phyloP scores from a whole-genome alignment of 1,140 invertebrate species.

The Micrasema minimum region DNA sequence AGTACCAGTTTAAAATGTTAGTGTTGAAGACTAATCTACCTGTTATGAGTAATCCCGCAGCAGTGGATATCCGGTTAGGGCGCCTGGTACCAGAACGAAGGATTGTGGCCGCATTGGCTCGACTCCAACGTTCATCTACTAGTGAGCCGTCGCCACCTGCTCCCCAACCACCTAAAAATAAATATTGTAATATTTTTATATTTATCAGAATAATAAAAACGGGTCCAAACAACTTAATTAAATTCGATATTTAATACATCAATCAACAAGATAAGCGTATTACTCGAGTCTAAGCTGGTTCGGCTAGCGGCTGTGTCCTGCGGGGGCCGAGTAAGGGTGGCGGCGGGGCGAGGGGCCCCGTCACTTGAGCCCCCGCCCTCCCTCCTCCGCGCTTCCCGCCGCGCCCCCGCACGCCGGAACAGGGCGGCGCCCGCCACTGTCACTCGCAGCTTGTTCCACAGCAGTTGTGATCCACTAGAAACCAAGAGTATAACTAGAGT shows the following conservation, averaged over 20 bases:
- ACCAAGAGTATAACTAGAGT: too few relatives aligned
- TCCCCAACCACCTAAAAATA: constrained; percentile 52
- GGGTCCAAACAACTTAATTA: too few relatives aligned
- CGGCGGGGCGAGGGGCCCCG: constrained; percentile 9
- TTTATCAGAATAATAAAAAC: too few relatives aligned
- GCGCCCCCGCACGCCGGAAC: constrained; percentile 78
- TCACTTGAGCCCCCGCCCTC: constrained; percentile 35
- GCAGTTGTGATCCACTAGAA: constrained; percentile 74
- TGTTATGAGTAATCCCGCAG: constrained; percentile 64
- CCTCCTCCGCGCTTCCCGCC: constrained; percentile 55
- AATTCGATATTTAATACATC: too few relatives aligned
- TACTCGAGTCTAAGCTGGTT: constrained; percentile 64
- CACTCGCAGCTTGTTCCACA: constrained; percentile 95
- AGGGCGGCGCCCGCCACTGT: constrained; percentile 91
- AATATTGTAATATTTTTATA: background rate
- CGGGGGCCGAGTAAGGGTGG: constrained; percentile 41
- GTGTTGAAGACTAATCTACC: too few relatives aligned
- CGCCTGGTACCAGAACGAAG: constrained; percentile 48
- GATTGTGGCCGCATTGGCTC: constrained; percentile 38
- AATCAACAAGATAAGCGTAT: too few relatives aligned
- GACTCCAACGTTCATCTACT: constrained; percentile 44
- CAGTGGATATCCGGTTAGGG: constrained; percentile 58
- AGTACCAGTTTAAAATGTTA: too few relatives aligned
- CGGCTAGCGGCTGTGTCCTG: constrained; percentile 60
- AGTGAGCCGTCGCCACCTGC: constrained; percentile 57